phyloP scores from a whole-genome alignment of 2,797 vertebrate genomes.

The Rhyacichthys aspro region DNA sequence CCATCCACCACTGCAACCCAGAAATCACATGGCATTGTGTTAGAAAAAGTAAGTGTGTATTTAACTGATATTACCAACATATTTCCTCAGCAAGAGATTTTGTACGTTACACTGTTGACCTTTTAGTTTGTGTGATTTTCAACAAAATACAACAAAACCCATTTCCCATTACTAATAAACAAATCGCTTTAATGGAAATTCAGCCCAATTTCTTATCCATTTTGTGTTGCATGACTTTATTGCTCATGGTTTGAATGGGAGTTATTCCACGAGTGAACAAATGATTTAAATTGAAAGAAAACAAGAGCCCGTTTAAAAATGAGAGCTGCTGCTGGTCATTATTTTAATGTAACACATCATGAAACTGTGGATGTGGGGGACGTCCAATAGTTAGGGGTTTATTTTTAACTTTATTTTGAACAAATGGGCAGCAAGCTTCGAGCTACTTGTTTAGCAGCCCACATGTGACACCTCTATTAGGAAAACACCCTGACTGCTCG shows the following conservation, averaged over 20 bases:
- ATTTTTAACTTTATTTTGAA: conserved; percentile 75
- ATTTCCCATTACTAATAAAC: neutral
- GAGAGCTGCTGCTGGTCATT: conserved; percentile 62
- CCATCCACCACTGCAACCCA: no score
- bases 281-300: conserved; percentile 47
- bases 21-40: no score
- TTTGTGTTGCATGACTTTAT: neutral
- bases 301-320: conserved; percentile 48
- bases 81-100: neutral
- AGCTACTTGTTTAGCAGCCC: conserved; percentile 65
- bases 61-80: no score
- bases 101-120: neutral
- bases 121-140: neutral
- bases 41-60: no score
- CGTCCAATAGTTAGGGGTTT: conserved; percentile 67
- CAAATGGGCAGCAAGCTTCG: conserved; percentile 64
- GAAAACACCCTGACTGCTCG: conserved; percentile 50
- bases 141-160: neutral
- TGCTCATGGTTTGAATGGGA: conserved; percentile 1
- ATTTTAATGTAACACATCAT: conserved; percentile 75
- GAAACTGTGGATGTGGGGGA: conserved; percentile 56
- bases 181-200: neutral
- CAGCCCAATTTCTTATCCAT: neutral
- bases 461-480: conserved; percentile 74
- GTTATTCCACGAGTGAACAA: conserved; percentile 14